Percentiles rank a stretch among this genome's conserved stretches.
phyloP scores from a whole-genome alignment of 1,140 invertebrate genomes.

The Brachionus koreanus region DNA sequence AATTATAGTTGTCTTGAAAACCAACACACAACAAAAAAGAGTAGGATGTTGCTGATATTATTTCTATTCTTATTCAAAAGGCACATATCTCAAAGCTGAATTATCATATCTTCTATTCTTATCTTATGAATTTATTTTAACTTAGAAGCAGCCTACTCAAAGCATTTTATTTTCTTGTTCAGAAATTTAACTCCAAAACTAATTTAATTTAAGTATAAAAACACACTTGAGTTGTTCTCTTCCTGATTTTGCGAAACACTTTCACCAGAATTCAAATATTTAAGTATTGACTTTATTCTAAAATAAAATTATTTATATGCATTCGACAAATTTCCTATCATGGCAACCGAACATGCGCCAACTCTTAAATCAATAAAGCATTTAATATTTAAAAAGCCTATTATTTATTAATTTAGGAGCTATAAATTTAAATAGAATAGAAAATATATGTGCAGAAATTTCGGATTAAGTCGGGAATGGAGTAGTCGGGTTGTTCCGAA shows the following conservation, averaged over 20 bases:
- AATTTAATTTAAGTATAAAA: constrained; percentile 36
- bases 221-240: constrained; percentile 31
- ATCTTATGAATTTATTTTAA: background rate
- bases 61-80: constrained; percentile 32
- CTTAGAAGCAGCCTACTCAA: constrained; percentile 5
- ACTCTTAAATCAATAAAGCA: background rate
- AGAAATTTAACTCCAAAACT: constrained; percentile 12
- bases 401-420: background rate
- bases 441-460: background rate
- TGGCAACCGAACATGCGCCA: background rate
- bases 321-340: background rate
- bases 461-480: background rate
- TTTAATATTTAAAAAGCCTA: background rate
- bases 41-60: constrained; percentile 13
- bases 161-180: background rate
- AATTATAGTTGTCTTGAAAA: constrained; percentile 7
- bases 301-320: background rate
- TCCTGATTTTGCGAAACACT: constrained; percentile 18
- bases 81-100: constrained; percentile 10
- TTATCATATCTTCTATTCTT: constrained; percentile 36
- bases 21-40: background rate
- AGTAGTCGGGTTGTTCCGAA: background rate
- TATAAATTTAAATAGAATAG: background rate
- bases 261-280: background rate
- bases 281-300: background rate